Evolutionary conservation across 2,888 invertebrate species (phyloP).

Genomic region (Agrochola litura): DNA sequence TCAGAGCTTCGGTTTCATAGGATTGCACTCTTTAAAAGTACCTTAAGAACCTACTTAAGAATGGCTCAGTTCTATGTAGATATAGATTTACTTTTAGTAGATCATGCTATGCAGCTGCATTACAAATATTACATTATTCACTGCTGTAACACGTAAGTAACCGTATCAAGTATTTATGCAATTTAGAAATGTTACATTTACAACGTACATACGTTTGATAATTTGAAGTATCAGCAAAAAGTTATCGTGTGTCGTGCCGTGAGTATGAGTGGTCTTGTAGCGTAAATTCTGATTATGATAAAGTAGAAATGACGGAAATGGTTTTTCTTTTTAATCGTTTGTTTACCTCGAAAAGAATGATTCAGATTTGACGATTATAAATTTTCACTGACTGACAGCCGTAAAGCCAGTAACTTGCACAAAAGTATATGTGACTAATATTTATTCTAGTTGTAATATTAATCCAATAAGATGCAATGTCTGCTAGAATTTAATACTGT

Average conservation of each 20-base stretch:
- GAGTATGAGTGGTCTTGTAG: constrained; percentile 10
- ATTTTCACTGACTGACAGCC: neutral
- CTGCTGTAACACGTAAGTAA: constrained; percentile 21
- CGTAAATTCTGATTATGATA: constrained; percentile 31
- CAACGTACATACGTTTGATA: neutral
- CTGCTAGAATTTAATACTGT: too few relatives aligned
- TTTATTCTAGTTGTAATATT: too few relatives aligned
- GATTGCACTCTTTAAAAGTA: neutral
- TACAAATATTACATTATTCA: constrained; percentile 23
- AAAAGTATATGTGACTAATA: neutral
- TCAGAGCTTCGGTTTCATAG: constrained; percentile 10
- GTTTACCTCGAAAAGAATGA: constrained; percentile 13
- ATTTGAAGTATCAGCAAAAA: constrained; percentile 33
- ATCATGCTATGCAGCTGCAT: constrained; percentile 11
- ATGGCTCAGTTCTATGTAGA: neutral
- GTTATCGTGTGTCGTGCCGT: neutral
- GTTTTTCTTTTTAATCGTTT: constrained; percentile 7
- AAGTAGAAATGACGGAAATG: constrained; percentile 3
- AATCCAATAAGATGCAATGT: too few relatives aligned
- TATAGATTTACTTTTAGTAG: constrained; percentile 1
- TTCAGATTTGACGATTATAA: neutral
- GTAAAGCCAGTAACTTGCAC: neutral
- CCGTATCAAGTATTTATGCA: constrained; percentile 29
- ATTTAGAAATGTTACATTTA: constrained; percentile 19
- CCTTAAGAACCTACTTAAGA: neutral